Conservation (phyloP, 2,888 invertebrate genomes). For the Rhaphigaster nebulosa region DNA sequence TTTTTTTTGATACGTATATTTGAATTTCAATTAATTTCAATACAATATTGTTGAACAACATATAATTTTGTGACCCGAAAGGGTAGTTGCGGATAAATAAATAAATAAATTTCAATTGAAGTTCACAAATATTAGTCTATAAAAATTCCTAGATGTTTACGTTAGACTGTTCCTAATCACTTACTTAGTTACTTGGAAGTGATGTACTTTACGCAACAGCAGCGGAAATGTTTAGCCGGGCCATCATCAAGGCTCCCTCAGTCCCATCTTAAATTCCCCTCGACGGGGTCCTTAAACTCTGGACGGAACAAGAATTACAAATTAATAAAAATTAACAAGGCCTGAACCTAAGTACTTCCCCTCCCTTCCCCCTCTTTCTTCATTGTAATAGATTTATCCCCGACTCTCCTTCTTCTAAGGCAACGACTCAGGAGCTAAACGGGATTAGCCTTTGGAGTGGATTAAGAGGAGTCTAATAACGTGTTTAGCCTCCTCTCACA, state of each 20-base stretch:
- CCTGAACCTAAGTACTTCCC: background rate
- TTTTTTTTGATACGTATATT: too few relatives aligned
- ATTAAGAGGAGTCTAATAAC: constrained; percentile 42
- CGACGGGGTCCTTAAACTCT: background rate
- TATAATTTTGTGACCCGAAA: too few relatives aligned
- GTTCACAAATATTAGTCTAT: too few relatives aligned
- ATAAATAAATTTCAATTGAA: too few relatives aligned
- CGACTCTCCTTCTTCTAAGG: background rate
- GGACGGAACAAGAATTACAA: constrained; percentile 18
- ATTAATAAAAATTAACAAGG: constrained; percentile 48
- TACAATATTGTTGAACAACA: too few relatives aligned
- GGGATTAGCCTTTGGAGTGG: constrained; percentile 24
- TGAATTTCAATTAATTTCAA: too few relatives aligned
- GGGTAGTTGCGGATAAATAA: too few relatives aligned
- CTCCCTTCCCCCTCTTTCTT: background rate
- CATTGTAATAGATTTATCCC: constrained; percentile 19
- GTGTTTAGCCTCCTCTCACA: constrained; percentile 31
- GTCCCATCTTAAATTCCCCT: background rate
- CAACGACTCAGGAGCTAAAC: background rate
- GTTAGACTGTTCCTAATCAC: too few relatives aligned
- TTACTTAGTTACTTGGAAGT: too few relatives aligned
- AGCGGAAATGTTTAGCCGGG: background rate
- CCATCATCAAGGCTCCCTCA: background rate
- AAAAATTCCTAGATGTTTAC: too few relatives aligned
- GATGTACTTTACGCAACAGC: too few relatives aligned